Percentiles rank a stretch among this genome's conserved stretches.
Conservation (phyloP, 1,140 invertebrate genomes). For the Anthonomus grandis region DNA sequence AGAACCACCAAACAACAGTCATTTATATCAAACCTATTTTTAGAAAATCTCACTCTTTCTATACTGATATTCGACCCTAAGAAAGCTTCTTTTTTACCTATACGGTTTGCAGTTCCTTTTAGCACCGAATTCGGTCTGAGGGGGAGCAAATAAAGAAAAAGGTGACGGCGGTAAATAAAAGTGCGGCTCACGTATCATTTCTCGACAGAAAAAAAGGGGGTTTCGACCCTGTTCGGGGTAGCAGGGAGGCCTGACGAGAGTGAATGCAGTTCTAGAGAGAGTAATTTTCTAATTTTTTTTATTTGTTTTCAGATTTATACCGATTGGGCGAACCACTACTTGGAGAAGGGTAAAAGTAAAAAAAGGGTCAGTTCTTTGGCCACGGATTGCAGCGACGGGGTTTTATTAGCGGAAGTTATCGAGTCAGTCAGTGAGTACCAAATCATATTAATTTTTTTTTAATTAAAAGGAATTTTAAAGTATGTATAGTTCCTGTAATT, state of each 20-base stretch:
- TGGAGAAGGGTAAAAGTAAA: slow-evolving; percentile 85
- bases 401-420: slow-evolving; percentile 86
- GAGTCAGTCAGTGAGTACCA: slow-evolving; percentile 87
- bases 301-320: slow-evolving; percentile 88
- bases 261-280: background rate
- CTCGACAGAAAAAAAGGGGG: background rate
- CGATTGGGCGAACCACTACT: slow-evolving; percentile 96
- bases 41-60: too few species aligned
- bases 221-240: background rate
- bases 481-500: too few species aligned
- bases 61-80: too few species aligned
- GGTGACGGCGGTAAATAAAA: background rate
- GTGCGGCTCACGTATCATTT: background rate
- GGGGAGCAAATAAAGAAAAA: too few species aligned
- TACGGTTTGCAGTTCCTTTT: too few species aligned
- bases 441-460: background rate
- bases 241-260: too few species aligned
- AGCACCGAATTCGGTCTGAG: too few species aligned
- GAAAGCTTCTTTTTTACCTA: too few species aligned
- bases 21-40: too few species aligned
- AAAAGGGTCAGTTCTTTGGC: slow-evolving; percentile 80
- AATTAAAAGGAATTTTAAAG: too few species aligned
- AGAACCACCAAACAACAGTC: too few species aligned
- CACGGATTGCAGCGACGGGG: slow-evolving; percentile 84
- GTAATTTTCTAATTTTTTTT: slow-evolving; percentile 17